phyloP scores from a whole-genome alignment of 2,797 vertebrate species.

The Sardinella longiceps region DNA sequence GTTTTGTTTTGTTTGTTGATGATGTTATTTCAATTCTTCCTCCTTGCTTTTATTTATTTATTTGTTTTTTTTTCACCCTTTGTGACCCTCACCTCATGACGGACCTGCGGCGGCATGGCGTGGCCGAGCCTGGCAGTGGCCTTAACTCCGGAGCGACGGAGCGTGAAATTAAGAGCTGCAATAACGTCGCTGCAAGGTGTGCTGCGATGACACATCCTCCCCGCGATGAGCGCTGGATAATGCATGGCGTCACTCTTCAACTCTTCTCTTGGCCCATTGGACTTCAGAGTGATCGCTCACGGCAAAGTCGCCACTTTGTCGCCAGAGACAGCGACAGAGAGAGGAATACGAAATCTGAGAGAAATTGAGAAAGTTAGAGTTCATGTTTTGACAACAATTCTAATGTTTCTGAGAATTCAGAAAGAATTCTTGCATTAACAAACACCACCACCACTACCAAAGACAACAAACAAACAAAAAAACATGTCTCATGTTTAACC shows the following conservation, averaged over 20 bases:
- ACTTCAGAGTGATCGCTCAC: conserved; percentile 29
- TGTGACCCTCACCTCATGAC: not conserved
- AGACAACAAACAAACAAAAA: too few species aligned
- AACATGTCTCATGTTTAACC: too few species aligned
- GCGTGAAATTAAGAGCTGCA: conserved; percentile 50
- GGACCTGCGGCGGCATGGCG: not conserved
- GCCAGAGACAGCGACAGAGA: not conserved
- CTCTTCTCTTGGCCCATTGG: conserved; percentile 38
- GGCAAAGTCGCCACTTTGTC: not conserved
- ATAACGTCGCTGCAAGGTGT: conserved; percentile 42
- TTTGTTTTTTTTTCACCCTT: not conserved
- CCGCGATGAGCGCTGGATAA: conserved; percentile 45
- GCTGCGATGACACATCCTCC: conserved; percentile 26
- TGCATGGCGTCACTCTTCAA: conserved; percentile 40
- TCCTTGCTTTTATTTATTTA: not conserved
- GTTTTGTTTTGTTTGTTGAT: not conserved
- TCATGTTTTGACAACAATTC: not conserved
- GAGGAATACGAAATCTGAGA: not conserved
- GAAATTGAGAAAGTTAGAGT: not conserved
- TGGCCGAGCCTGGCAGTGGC: not conserved
- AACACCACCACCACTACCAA: too few species aligned
- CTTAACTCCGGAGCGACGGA: conserved; percentile 38
- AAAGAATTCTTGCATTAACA: too few species aligned
- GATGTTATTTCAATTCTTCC: not conserved
- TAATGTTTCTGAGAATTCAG: not conserved